Base-by-base conservation (phyloP, 92 coral and sea anemone genomes). In the Siderastrea radians region DNA sequence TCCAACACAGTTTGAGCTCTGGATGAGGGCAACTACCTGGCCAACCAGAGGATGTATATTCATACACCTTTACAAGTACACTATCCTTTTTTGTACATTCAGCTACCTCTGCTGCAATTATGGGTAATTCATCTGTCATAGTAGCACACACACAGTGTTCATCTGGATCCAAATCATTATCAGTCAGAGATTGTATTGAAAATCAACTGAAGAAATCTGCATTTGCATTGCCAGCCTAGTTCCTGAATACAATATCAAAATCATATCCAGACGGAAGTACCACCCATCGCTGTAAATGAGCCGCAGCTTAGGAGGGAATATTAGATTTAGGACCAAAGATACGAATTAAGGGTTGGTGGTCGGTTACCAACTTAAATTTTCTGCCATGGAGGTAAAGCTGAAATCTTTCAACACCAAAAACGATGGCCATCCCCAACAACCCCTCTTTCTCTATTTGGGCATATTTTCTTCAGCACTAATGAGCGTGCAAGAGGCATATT, bases 181-280 rank as follows among this genome's bases (percentile, higher is more conserved):
- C 58, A 57, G 8, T 7, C 38, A 14, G 45, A 16, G 59, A 38
- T 49, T 68, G 87, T 8, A 70, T 49, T 5, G 78, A 68, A 47
- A 82, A 82, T 67, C 86, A 13, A 16, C 86, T 82, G 61, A 81
- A 81, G 86, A 81, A 81, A 82, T 82, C 69, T n/a, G 86, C 79
- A 70, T 82, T 82, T 82, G 86, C 86, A 54, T 83, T 72, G 87
- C 60, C 87, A 17, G 77, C 58, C 51, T 79, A 68, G 16, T 43
- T 10, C 16, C 51, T 68, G 38, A 5, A 68, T 44, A 68, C 49
- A 68, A 44, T 68, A 58, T 72, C 77, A 83, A 49, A 83, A 71
- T 83, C 87, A 83, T 72, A 83, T 63, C 87, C 48, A 50, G 79
- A 71, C 71, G 72, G 67, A 57, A 83, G 88, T 10, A 82, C 75